Evolutionary conservation across 30 jellyfish, hydroid and myxozoan genomes (phyloP).

Genomic region (Aurelia aurita): DNA sequence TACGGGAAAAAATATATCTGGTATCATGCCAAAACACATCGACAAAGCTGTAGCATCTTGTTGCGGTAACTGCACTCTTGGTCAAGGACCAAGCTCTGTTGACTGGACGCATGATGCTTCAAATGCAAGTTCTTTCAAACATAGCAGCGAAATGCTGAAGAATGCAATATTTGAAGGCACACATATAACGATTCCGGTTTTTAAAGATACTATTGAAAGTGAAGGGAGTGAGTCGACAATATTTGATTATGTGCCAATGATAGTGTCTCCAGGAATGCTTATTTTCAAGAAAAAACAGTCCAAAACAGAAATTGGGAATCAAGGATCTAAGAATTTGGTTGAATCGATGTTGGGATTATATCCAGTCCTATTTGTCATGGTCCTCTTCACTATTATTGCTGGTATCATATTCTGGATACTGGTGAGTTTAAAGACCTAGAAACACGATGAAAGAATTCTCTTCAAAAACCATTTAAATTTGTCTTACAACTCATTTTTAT

Average conservation of each 20-base stretch:
- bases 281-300: constrained; percentile 50
- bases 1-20: constrained; percentile 6
- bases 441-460: no score
- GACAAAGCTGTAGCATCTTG: constrained; percentile 21
- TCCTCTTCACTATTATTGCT: constrained; percentile 14
- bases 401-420: constrained; percentile 45
- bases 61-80: constrained; percentile 62
- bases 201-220: constrained; percentile 16
- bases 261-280: constrained; percentile 57
- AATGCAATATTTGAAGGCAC: constrained; percentile 43
- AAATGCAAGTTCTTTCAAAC: constrained; percentile 24
- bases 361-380: constrained; percentile 15
- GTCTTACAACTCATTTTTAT: no score
- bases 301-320: constrained; percentile 31
- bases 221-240: constrained; percentile 8
- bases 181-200: constrained; percentile 54
- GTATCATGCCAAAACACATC: constrained; percentile 39
- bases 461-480: no score
- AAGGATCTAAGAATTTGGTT: constrained; percentile 13
- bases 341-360: constrained; percentile 20
- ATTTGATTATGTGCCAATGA: constrained; percentile 34
- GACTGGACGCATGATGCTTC: constrained; percentile 55
- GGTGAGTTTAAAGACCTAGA: constrained; percentile 23
- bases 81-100: constrained; percentile 58
- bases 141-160: background rate